Evolutionary conservation across 2,113 vertebrate genomes (phyloP), one percentile per base, ranked within the genome.

Genomic region (Callaeas wilsoni): DNA sequence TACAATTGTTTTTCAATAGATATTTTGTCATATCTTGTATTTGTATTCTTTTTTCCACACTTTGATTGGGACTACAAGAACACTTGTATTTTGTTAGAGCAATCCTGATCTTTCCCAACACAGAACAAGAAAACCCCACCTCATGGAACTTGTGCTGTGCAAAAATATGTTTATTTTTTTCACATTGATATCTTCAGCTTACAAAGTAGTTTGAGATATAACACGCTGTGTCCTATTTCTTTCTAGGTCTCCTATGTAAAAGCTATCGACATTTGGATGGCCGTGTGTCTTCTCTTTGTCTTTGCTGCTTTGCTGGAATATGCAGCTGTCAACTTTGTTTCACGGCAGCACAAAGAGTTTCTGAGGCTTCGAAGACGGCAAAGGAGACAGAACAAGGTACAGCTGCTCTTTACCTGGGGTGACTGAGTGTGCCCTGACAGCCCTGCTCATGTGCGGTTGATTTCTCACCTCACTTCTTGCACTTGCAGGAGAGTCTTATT

Each of bases 191-290:
- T 37, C 49, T 76, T 91, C 46, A 50, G n/a, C 9, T 86, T 67
- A 33, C 7, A 30, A 69, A 56, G 22, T 42, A 64, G 25, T 44
- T 71, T 70, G 63, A 78, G 65, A 56, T 55, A 15, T 67, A 63
- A 77, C 19, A 44, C 56, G 32, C 59, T 84, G 64, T 89, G 57
- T 57, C 91, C 33, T 97, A 13, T 88, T 89, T 90, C 49, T 59
- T 90, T 74, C 49, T 97, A 99, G 99, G 99, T 99, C 71, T 99
- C 99, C 78, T 99, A 99, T 4, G 99, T 99, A 93, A 99, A 99
- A 98, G 99, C 99, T 59, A 99, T 99, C 17, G 99, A 99, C 95
- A 99, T 99, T 97, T 99, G 99, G 99, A 99, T 99, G 99, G 99
- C 99, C 0, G 99, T 99, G 87, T 99, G 99, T 98, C 98, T 99